These are phyloP conservation scores for Charina bottae DNA, from an alignment of 2,113 vertebrate genomes.

Conservation along the genomic window DNA sequence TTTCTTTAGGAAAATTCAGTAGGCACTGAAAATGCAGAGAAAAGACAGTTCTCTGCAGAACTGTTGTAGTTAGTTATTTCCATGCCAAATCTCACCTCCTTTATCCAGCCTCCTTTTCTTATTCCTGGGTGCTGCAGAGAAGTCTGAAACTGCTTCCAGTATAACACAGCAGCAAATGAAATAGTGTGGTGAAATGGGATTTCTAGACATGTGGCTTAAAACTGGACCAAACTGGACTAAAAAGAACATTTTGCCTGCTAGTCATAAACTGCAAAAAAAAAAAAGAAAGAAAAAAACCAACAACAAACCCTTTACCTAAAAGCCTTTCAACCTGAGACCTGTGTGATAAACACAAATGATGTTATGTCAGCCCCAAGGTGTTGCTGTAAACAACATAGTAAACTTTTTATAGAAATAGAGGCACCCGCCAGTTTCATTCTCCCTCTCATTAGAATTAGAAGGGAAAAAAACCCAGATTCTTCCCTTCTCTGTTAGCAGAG, in stretches of 20 bases:
- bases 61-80: neutral
- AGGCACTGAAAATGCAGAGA: neutral
- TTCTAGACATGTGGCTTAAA: neutral
- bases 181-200: accelerated
- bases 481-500: neutral
- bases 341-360: neutral
- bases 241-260: neutral
- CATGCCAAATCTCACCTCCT: constrained; percentile 18
- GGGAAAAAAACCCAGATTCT: neutral
- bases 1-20: constrained; percentile 2
- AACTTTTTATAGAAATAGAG: constrained; percentile 11
- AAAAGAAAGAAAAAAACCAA: neutral
- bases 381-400: constrained; percentile 39
- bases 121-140: neutral
- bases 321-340: neutral
- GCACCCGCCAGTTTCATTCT: neutral
- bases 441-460: neutral
- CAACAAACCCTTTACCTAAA: neutral
- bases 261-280: neutral
- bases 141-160: neutral
- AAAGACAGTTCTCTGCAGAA: neutral
- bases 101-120: neutral
- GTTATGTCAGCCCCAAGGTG: constrained; percentile 56
- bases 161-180: neutral
- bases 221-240: constrained; percentile 39